Conservation (phyloP, 1,140 invertebrate genomes). For the Panagrolaimus sp. region DNA sequence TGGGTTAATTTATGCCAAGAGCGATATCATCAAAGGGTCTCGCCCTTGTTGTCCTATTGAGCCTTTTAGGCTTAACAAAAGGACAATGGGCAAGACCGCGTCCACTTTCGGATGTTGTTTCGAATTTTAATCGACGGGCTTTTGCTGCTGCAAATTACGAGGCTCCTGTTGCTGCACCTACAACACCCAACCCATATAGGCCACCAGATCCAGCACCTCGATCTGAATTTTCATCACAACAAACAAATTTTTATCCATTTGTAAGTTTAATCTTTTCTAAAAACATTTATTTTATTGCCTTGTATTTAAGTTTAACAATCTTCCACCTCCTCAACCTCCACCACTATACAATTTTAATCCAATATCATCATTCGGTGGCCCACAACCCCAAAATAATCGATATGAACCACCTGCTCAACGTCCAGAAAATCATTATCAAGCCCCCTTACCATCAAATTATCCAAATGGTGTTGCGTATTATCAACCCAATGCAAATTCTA, state of each 20-base stretch:
- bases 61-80: too few species aligned
- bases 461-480: neutral
- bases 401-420: constrained; percentile 1
- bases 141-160: neutral
- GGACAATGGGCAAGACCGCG: constrained; percentile 4
- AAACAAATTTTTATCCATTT: neutral
- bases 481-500: neutral
- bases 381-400: neutral
- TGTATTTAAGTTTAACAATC: neutral
- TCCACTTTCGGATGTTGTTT: neutral
- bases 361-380: neutral
- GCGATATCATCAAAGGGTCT: too few species aligned
- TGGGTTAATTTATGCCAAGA: too few species aligned
- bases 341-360: constrained; percentile 5
- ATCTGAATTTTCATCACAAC: neutral
- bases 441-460: neutral
- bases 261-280: neutral
- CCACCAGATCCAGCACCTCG: neutral
- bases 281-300: neutral
- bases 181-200: neutral
- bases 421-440: neutral
- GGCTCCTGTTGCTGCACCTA: neutral
- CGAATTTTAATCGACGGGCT: constrained; percentile 7
- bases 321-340: neutral
- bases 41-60: too few species aligned